A percentile compares a stretch with the other conserved stretches of the same genome.
phyloP scores from a whole-genome alignment of 2,113 vertebrate species.

The Turnix velox region DNA sequence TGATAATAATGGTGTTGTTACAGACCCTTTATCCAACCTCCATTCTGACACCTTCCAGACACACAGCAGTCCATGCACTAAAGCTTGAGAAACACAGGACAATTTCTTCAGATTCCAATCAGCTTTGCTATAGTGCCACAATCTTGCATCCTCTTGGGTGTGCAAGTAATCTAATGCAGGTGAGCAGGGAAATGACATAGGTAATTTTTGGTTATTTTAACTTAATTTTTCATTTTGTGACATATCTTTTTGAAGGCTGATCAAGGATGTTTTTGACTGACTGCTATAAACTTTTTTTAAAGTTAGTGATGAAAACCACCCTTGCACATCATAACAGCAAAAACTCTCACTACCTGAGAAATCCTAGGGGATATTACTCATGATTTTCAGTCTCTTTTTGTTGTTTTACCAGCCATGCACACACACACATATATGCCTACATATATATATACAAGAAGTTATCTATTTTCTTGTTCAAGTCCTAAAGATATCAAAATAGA shows the following conservation, averaged over 20 bases:
- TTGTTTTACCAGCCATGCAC: neutral
- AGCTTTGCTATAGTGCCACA: neutral
- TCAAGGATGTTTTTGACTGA: neutral
- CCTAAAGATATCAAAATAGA: neutral
- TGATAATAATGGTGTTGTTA: neutral
- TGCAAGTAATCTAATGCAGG: neutral
- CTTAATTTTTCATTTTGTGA: neutral
- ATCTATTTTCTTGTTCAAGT: neutral
- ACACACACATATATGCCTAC: rapidly evolving
- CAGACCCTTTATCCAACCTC: neutral
- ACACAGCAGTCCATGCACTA: neutral
- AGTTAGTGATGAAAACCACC: neutral
- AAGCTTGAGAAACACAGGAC: neutral
- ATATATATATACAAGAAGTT: neutral
- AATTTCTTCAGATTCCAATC: neutral
- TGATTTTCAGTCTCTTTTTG: neutral
- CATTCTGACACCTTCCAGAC: neutral
- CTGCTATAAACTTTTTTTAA: neutral
- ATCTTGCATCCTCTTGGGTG: neutral
- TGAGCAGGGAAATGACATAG: neutral
- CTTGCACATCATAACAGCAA: neutral
- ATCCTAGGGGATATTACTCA: neutral
- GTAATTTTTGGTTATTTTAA: neutral
- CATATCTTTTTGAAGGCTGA: neutral
- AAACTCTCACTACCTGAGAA: neutral